Percentiles rank a stretch among this genome's conserved stretches.
These are phyloP conservation scores for Tringa solitaria DNA, from an alignment of 2,113 vertebrate species.

Conservation along the genomic window DNA sequence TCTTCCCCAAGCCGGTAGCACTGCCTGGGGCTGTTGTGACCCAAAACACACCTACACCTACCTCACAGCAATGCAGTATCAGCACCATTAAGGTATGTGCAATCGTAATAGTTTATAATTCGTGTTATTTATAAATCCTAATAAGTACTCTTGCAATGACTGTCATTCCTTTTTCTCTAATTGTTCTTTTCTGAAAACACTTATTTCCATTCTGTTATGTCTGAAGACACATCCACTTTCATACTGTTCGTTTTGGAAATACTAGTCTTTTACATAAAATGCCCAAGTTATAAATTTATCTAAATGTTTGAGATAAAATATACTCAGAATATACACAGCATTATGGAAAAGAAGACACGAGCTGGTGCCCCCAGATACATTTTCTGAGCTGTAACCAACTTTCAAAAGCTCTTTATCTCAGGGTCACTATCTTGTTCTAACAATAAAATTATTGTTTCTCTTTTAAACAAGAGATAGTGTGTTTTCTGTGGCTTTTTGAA, in stretches of 20 bases:
- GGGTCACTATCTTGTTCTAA: not conserved
- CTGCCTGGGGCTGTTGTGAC: too few species aligned
- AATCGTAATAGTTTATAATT: not conserved
- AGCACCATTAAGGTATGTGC: not conserved
- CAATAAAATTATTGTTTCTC: conserved; percentile 8
- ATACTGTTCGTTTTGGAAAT: not conserved
- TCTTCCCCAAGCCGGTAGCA: too few species aligned
- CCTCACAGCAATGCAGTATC: not conserved
- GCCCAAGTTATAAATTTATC: not conserved
- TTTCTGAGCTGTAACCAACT: not conserved
- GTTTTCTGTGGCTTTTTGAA: not conserved
- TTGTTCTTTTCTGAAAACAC: not conserved
- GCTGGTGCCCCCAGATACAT: not conserved
- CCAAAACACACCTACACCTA: not conserved
- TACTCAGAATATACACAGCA: not conserved
- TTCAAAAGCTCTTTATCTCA: not conserved
- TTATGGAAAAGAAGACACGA: not conserved
- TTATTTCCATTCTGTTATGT: not conserved
- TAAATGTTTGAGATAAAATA: not conserved
- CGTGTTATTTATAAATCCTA: not conserved
- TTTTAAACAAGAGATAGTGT: not conserved
- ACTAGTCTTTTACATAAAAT: not conserved
- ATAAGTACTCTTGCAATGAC: not conserved
- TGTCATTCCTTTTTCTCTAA: not conserved
- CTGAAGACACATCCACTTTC: not conserved